These are phyloP conservation scores for Patella caerulea DNA, from an alignment of 2,888 invertebrate genomes.

Conservation along the genomic window DNA sequence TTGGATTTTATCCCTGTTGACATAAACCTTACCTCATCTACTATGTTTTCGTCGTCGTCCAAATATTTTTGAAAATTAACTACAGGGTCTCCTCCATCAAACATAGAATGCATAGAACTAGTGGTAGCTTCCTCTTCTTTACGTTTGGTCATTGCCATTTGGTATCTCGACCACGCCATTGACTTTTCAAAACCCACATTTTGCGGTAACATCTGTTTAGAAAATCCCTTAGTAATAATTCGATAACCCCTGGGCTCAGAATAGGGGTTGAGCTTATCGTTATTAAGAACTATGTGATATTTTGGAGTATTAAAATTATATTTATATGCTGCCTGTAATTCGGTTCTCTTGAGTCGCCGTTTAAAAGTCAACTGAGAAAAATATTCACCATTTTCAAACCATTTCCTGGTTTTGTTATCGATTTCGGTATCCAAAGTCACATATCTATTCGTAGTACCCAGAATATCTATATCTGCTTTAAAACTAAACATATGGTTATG, in stretches of 20 bases:
- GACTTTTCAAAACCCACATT: constrained; percentile 40
- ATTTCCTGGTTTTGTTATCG: constrained; percentile 37
- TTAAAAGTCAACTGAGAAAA: constrained; percentile 42
- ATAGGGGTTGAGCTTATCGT: constrained; percentile 38
- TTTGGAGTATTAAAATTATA: constrained; percentile 58
- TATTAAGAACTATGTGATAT: constrained; percentile 49
- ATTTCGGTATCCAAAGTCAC: constrained; percentile 47
- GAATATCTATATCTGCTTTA: constrained; percentile 52
- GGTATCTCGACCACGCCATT: constrained; percentile 53
- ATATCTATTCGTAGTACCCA: constrained; percentile 46
- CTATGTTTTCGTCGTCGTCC: constrained; percentile 49
- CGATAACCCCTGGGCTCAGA: constrained; percentile 47
- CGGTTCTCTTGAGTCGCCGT: constrained; percentile 40
- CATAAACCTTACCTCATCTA: constrained; percentile 46
- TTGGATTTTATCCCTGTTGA: not conserved
- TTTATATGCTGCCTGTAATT: constrained; percentile 48
- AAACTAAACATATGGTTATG: constrained; percentile 57
- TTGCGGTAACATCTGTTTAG: constrained; percentile 45
- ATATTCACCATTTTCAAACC: constrained; percentile 22
- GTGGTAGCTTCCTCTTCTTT: constrained; percentile 50
- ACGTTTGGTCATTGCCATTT: constrained; percentile 47
- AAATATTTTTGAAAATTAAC: constrained; percentile 48
- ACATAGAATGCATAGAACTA: constrained; percentile 52
- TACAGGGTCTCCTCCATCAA: constrained; percentile 46
- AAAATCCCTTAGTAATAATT: constrained; percentile 37